Conservation (phyloP, 2,797 vertebrate species). For the Mareca strepera region DNA sequence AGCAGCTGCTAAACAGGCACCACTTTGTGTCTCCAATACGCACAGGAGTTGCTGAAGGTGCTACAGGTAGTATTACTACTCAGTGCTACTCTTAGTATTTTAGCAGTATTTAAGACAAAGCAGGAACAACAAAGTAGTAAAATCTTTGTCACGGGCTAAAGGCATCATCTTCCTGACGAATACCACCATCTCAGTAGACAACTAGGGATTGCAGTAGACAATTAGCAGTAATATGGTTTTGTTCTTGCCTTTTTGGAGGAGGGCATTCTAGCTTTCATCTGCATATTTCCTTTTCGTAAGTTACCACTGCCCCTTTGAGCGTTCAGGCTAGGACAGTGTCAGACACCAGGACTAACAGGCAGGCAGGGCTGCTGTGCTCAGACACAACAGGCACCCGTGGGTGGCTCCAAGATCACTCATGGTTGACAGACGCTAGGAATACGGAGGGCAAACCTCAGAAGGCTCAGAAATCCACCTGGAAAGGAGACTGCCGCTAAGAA, state of each 20-base stretch:
- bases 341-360: not conserved
- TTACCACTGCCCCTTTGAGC: not conserved
- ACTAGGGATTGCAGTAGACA: not conserved
- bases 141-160: not conserved
- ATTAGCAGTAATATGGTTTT: not conserved
- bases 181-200: not conserved
- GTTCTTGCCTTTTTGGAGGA: not conserved
- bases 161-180: not conserved
- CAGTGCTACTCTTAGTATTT: not conserved
- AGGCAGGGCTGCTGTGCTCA: not conserved
- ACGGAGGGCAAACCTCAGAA: not conserved
- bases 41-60: not conserved
- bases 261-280: not conserved
- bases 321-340: not conserved
- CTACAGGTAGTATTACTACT: not conserved
- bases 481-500: not conserved
- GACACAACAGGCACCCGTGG: not conserved
- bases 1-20: not conserved
- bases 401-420: not conserved
- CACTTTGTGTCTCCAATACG: not conserved
- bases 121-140: not conserved
- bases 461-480: not conserved
- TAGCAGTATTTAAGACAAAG: not conserved
- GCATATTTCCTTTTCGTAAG: not conserved
- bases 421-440: not conserved